These are phyloP conservation scores for Rutpela maculata DNA, from an alignment of 2,888 invertebrate species.

Conservation along the genomic window DNA sequence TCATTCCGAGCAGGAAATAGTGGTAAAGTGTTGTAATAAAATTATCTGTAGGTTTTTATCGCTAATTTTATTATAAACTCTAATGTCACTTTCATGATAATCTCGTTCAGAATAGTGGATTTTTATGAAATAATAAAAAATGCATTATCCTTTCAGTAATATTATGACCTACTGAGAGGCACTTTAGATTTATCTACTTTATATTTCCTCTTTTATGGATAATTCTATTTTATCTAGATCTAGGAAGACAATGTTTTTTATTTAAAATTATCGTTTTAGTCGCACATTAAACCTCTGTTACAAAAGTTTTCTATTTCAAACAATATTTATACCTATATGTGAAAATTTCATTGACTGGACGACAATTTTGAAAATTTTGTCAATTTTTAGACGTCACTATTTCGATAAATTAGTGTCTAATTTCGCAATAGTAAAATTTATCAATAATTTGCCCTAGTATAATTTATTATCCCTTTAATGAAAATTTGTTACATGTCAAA, in stretches of 20 bases:
- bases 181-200: constrained; percentile 2
- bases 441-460: too few relatives aligned
- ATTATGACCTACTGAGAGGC: constrained; percentile 7
- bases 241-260: not conserved
- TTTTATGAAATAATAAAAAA: constrained; percentile 7
- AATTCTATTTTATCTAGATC: not conserved
- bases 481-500: too few relatives aligned
- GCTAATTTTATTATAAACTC: constrained; percentile 7
- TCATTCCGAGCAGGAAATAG: not conserved
- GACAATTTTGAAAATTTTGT: too few relatives aligned
- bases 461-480: too few relatives aligned
- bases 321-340: too few relatives aligned
- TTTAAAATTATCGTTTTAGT: not conserved
- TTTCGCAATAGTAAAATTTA: too few relatives aligned
- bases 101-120: constrained; percentile 1
- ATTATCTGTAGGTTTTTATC: constrained; percentile 3
- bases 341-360: too few relatives aligned
- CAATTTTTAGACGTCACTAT: too few relatives aligned
- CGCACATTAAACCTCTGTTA: too few relatives aligned
- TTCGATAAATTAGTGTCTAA: too few relatives aligned
- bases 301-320: too few relatives aligned
- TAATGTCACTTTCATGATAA: not conserved
- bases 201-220: not conserved
- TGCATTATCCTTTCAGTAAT: constrained; percentile 1
- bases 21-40: constrained; percentile 7